Evolutionary conservation across 2,113 vertebrate genomes (phyloP), one percentile per base, ranked within the genome.

Genomic region (Perccottus glenii): DNA sequence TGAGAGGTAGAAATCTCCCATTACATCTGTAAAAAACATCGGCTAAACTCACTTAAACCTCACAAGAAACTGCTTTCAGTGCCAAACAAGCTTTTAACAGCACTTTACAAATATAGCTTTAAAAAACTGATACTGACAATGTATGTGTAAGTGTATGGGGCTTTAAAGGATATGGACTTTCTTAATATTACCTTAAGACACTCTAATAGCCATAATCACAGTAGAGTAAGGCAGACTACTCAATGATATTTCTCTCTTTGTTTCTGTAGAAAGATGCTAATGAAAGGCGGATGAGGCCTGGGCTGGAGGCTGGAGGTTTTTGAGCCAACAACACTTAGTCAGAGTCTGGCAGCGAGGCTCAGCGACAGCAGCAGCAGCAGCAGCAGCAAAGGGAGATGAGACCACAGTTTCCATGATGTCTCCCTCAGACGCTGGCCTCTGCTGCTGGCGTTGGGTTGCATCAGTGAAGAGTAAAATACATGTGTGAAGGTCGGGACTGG

Each of bases 361-460:
- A 88, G 11, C 40, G 45, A 61, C 81, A 73, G 33, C 79, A 78
- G 84, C 53, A 46, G 67, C 55, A 40, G 70, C 77, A 77, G 49
- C 27, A 64, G 83, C 19, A 27, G 19, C 19, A 27, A 27, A 27
- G 19, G 19, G 19, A 76, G 73, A 88, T 88, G 87, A 87, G 84
- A 78, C 86, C 87, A 88, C 75, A 84, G 80, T 89, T 89, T 90
- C 87, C 89, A 88, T 88, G 83, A 85, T 84, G 86, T 74, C 67
- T 78, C 81, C 80, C 83, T 80, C 84, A 79, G 70, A 80, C 57
- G 16, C 73, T 83, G 82, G 80, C 84, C 78, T 81, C 82, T 27
- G 67, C 65, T 64, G 75, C 74, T 70, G 80, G 80, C 85, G 78
- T 83, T 70, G 56, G 72, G 71, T 86, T 89, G 83, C 85, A 67